These are phyloP conservation scores for Nebria brevicollis DNA, from an alignment of 2,888 invertebrate genomes.

Conservation along the genomic window DNA sequence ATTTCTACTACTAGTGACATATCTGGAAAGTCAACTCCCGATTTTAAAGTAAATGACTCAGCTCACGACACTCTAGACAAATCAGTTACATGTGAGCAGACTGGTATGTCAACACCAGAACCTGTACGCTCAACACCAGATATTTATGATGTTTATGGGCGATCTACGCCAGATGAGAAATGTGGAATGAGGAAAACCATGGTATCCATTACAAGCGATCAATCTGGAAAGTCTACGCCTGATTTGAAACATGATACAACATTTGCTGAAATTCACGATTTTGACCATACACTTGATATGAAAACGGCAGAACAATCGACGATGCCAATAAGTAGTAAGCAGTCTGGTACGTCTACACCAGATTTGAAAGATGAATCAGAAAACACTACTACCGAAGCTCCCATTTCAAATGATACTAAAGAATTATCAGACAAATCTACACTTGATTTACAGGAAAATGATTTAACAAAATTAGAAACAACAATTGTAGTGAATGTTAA, in stretches of 20 bases:
- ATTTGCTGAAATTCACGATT: neutral
- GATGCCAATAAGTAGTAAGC: slow-evolving; percentile 58
- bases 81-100: slow-evolving; percentile 58
- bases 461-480: slow-evolving; percentile 13
- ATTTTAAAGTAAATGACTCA: slow-evolving; percentile 63
- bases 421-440: slow-evolving; percentile 33
- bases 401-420: neutral
- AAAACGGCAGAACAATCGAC: slow-evolving; percentile 64
- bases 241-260: neutral
- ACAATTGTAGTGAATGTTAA: neutral
- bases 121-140: neutral
- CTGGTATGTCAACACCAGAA: slow-evolving; percentile 66
- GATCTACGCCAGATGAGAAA: slow-evolving; percentile 28
- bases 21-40: slow-evolving; percentile 60
- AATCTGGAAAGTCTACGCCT: slow-evolving; percentile 25
- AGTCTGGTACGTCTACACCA: slow-evolving; percentile 62
- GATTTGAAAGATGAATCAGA: slow-evolving; percentile 5
- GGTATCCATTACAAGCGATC: slow-evolving; percentile 54
- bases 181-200: slow-evolving; percentile 6
- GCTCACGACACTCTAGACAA: neutral
- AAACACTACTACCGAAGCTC: slow-evolving; percentile 4
- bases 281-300: slow-evolving; percentile 57
- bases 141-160: slow-evolving; percentile 15
- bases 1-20: slow-evolving; percentile 65
- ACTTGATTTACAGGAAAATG: slow-evolving; percentile 22